These are phyloP conservation scores for Perodicticus potto DNA, from an alignment of 2,797 vertebrate genomes.

Conservation along the genomic window DNA sequence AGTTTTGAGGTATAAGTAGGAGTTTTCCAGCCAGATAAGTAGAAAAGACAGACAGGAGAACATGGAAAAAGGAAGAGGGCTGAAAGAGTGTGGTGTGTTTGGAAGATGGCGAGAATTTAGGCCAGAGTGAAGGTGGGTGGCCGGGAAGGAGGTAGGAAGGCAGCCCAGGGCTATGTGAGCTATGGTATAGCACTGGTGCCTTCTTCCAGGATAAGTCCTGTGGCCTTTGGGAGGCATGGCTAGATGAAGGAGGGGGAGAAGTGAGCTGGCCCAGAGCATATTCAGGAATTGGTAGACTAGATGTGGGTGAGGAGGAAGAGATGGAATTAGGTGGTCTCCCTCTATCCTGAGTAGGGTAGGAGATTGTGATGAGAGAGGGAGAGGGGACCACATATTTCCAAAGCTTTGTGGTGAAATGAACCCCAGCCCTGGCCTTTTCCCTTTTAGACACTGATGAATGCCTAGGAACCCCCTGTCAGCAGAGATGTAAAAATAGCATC, in stretches of 20 bases:
- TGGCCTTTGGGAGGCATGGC: background rate
- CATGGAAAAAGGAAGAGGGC: background rate
- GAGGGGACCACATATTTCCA: background rate
- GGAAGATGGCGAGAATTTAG: background rate
- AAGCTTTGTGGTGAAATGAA: background rate
- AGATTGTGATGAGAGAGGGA: background rate
- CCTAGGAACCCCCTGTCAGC: conserved; percentile 88
- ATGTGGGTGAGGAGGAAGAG: background rate
- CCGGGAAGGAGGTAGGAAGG: background rate
- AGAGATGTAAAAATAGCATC: conserved; percentile 89
- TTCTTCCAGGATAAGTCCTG: background rate
- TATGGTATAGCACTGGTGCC: rapidly evolving
- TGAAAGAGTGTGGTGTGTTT: background rate
- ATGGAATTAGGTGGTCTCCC: background rate
- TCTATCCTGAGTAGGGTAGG: background rate
- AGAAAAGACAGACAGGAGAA: background rate
- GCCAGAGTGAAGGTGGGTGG: background rate
- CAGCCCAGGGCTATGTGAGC: background rate
- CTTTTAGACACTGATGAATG: conserved; percentile 89
- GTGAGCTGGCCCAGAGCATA: background rate
- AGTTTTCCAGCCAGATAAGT: conserved; percentile 16
- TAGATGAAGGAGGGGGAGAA: background rate
- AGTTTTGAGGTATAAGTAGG: conserved; percentile 17
- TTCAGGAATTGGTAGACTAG: background rate
- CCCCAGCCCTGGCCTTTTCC: background rate